Evolutionary conservation across 2,113 vertebrate genomes (phyloP).

Genomic region (Trematocara variabile): DNA sequence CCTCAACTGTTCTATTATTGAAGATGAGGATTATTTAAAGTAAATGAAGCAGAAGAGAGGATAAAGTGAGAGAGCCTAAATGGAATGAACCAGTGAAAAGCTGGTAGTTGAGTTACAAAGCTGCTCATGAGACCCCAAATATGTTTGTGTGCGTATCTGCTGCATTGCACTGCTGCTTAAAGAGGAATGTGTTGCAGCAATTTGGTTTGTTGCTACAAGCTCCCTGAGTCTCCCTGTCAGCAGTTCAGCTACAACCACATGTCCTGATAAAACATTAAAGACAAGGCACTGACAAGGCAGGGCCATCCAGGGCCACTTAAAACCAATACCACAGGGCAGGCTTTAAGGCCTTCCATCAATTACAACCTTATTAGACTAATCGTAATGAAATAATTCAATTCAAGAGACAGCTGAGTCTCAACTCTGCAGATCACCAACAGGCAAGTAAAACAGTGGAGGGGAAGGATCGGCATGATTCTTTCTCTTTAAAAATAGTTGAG

Average conservation of each 20-base stretch:
- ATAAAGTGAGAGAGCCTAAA: conserved; percentile 8
- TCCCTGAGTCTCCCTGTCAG: conserved; percentile 15
- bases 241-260: conserved; percentile 33
- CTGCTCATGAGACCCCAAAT: neutral
- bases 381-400: conserved; percentile 69
- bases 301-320: conserved; percentile 56
- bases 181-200: conserved; percentile 2
- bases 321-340: conserved; percentile 54
- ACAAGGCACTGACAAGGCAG: conserved; percentile 53
- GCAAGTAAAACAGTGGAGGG: neutral
- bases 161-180: neutral
- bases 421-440: conserved; percentile 16
- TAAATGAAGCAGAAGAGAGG: conserved; percentile 37
- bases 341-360: conserved; percentile 66
- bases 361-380: conserved; percentile 69
- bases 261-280: conserved; percentile 58
- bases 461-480: neutral
- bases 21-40: conserved; percentile 25
- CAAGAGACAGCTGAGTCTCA: conserved; percentile 45
- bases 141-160: neutral
- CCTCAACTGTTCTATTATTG: neutral
- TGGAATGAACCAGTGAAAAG: conserved; percentile 12
- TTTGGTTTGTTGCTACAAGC: neutral
- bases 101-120: neutral
- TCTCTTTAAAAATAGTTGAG: neutral